phyloP scores from a whole-genome alignment of 2,113 vertebrate species.

The Ariopsis seemanni region DNA sequence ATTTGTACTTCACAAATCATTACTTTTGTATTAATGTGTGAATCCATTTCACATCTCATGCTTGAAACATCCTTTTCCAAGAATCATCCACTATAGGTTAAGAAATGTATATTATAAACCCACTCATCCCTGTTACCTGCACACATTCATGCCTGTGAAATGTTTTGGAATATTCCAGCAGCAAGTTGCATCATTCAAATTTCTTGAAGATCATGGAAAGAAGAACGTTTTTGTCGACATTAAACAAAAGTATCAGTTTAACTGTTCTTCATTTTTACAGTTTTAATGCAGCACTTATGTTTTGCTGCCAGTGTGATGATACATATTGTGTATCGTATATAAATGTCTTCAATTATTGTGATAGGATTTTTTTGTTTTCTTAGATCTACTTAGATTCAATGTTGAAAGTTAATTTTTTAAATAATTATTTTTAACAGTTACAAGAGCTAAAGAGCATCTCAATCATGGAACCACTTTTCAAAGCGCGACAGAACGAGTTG shows the following conservation, averaged over 20 bases:
- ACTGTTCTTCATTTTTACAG: background rate
- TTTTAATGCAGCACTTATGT: background rate
- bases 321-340: background rate
- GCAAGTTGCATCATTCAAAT: background rate
- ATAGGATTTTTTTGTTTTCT: background rate
- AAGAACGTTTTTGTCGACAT: background rate
- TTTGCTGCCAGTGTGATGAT: background rate
- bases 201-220: background rate
- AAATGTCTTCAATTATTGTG: background rate
- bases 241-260: background rate
- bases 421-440: background rate
- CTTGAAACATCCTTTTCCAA: background rate
- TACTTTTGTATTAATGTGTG: background rate
- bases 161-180: background rate
- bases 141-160: background rate
- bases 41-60: background rate
- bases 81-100: background rate
- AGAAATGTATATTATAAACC: background rate
- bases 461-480: background rate
- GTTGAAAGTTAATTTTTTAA: background rate
- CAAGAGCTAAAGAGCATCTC: background rate
- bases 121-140: background rate
- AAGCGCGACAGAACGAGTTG: background rate
- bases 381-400: background rate
- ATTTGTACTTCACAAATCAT: background rate